Conservation (phyloP, 2,888 invertebrate species). For the Chrysolina haemoptera region DNA sequence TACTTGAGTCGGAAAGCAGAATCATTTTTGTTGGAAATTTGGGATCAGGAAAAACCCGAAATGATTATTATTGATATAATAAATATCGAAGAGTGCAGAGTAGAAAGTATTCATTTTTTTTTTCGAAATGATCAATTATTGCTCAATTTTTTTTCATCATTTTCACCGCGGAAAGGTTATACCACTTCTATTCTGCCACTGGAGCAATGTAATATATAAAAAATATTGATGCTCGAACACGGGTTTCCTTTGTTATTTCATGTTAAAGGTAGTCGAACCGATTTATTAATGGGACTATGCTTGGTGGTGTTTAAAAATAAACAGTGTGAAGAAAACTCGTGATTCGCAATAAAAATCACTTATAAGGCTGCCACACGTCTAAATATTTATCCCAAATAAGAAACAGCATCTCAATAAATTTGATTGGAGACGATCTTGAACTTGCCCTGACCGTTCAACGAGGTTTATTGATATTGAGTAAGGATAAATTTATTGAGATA, state of each 20-base stretch:
- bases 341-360: slow-evolving; percentile 22
- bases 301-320: not conserved
- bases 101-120: too few relatives aligned
- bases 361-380: slow-evolving; percentile 32
- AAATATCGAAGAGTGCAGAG: too few relatives aligned
- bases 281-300: slow-evolving; percentile 8
- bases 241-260: slow-evolving; percentile 4
- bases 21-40: too few relatives aligned
- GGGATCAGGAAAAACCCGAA: too few relatives aligned
- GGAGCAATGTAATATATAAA: not conserved
- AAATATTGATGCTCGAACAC: not conserved
- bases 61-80: too few relatives aligned
- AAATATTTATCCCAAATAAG: slow-evolving; percentile 44
- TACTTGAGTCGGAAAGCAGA: too few relatives aligned
- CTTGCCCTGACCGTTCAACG: slow-evolving; percentile 46
- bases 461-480: slow-evolving; percentile 29
- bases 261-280: slow-evolving; percentile 11
- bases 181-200: not conserved
- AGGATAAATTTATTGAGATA: slow-evolving; percentile 13
- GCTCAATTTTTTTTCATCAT: too few relatives aligned
- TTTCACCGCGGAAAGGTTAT: not conserved
- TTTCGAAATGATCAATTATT: too few relatives aligned
- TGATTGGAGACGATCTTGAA: slow-evolving; percentile 46
- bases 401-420: slow-evolving; percentile 39
- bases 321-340: slow-evolving; percentile 10